Base-by-base conservation (phyloP, 2,888 invertebrate species). In the Endotricha flammealis region DNA sequence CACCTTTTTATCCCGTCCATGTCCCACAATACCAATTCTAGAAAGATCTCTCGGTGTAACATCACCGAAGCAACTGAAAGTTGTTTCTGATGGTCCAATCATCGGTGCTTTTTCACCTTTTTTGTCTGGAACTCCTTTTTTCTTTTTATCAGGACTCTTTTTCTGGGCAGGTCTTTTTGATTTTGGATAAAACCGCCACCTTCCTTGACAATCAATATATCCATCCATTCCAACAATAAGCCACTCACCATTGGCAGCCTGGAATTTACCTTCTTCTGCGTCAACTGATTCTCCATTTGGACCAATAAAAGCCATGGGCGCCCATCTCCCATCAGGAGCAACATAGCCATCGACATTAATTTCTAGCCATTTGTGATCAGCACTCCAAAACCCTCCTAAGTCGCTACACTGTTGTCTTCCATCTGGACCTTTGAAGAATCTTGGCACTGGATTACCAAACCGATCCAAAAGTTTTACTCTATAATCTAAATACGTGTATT, bases 351-450 rank as follows among this genome's bases (percentile, higher is more conserved):
- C 85, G 8, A 61, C 44, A 43, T 83, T 85, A 36, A 86, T 83
- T 48, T 78, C 73, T 10, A 76, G 36, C 86, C 86, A 86, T 34
- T 71, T 68, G n/a, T 67, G 57, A 10, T 75, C 60, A 2, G 74
- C 70, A 33, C 66, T 57, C 80, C 79, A 82, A 61, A 86, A 85
- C 9, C 86, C 86, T 29, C 86, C 86, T 29, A 85, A 66, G 50
- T 86, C 86, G 50, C 86, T 85, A 38, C 86, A 85, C 39, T 74
- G 61, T 36, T 72, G 62, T 46, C 64, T 80, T n/a, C 86, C 86
- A 57, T 83, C 79, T 1, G 68, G 79, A 2, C 80, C 77, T 46
- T 59, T 82, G 44, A 85, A 86, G 44, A 66, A 85, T 46, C 86
- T 69, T 0, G 76, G 77, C 3, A 85, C 70, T 17, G 69, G 73